phyloP scores from a whole-genome alignment of 2,113 vertebrate species.

The Ancistrus triradiatus region DNA sequence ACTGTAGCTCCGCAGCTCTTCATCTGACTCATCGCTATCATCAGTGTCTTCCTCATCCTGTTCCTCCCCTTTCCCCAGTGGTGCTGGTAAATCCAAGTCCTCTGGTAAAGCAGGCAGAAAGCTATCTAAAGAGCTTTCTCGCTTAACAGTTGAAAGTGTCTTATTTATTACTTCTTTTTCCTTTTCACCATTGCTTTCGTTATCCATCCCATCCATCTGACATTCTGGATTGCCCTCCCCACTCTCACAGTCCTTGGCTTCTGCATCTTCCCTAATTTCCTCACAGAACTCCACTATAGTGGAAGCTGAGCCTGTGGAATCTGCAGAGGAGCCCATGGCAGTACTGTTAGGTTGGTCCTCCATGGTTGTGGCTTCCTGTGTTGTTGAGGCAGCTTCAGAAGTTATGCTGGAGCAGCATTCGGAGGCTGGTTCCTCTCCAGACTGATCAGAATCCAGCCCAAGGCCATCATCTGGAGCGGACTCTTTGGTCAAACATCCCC shows the following conservation, averaged over 20 bases:
- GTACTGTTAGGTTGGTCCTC: slow-evolving; percentile 45
- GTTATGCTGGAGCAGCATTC: slow-evolving; percentile 57
- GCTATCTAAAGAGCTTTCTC: slow-evolving; percentile 49
- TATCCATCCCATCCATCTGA: slow-evolving; percentile 51
- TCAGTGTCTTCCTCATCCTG: slow-evolving; percentile 85
- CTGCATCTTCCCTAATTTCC: slow-evolving; percentile 37
- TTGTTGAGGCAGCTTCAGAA: slow-evolving; percentile 55
- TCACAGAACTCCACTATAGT: slow-evolving; percentile 50
- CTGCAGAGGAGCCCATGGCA: slow-evolving; percentile 50
- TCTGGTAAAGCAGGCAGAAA: slow-evolving; percentile 58
- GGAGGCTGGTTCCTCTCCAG: slow-evolving; percentile 62
- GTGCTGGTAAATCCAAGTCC: slow-evolving; percentile 55
- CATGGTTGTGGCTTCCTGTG: slow-evolving; percentile 56
- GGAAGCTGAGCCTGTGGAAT: slow-evolving; percentile 55
- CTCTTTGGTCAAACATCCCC: slow-evolving; percentile 74
- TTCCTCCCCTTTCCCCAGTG: slow-evolving; percentile 70
- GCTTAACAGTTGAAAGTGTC: slow-evolving; percentile 72
- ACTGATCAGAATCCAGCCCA: slow-evolving; percentile 67
- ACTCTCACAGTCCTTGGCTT: slow-evolving; percentile 41
- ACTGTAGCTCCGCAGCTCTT: slow-evolving; percentile 89
- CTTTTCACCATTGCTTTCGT: slow-evolving; percentile 70
- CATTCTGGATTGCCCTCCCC: slow-evolving; percentile 47
- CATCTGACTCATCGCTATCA: slow-evolving; percentile 90
- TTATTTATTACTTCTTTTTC: slow-evolving; percentile 72
- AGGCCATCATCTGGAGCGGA: slow-evolving; percentile 65